Conservation (phyloP, 2,797 vertebrate genomes). For the Phataginus tricuspis region DNA sequence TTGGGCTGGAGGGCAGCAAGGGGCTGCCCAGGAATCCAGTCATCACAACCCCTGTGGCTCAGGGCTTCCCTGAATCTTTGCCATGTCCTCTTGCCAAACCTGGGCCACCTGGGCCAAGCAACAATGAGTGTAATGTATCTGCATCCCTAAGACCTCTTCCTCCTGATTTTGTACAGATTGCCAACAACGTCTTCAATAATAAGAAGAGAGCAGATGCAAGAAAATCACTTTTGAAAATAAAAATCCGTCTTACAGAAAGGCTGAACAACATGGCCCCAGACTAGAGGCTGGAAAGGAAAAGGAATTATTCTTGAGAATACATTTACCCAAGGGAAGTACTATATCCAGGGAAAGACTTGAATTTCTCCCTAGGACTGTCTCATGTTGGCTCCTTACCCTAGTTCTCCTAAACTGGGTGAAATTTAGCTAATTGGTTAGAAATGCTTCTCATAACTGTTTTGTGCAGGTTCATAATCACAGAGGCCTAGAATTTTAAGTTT, state of each 20-base stretch:
- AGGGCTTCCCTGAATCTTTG: neutral
- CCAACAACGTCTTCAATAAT: neutral
- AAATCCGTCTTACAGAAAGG: neutral
- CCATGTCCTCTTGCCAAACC: neutral
- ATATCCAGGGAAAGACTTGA: neutral
- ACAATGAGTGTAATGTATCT: neutral
- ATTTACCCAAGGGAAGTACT: neutral
- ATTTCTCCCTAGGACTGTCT: neutral
- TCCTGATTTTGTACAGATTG: neutral
- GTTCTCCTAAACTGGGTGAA: neutral
- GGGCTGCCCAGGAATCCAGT: neutral
- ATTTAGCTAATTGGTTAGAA: slow-evolving; percentile 14
- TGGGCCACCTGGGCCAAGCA: neutral
- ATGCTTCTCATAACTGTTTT: neutral
- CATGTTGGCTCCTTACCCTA: neutral
- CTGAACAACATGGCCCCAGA: neutral
- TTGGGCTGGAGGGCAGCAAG: neutral
- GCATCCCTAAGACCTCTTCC: neutral
- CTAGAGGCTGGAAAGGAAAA: neutral
- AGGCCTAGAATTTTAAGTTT: neutral
- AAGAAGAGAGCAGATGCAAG: neutral
- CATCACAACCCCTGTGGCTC: neutral
- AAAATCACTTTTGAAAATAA: neutral
- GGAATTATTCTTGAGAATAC: neutral
- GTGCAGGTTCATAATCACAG: neutral